Base-by-base conservation (phyloP, 2,888 invertebrate genomes). In the Troides helena region DNA sequence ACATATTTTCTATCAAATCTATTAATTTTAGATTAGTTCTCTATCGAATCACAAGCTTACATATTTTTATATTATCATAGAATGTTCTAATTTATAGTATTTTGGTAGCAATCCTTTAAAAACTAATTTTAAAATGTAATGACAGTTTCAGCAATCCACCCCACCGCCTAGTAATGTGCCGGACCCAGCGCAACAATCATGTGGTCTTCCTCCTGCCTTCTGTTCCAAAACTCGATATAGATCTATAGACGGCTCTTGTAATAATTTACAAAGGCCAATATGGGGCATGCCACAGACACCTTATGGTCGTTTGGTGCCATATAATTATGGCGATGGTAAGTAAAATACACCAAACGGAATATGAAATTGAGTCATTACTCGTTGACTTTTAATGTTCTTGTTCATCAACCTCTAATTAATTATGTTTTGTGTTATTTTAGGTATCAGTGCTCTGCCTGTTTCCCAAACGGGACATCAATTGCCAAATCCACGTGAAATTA, bases 201-300 rank as follows among this genome's bases (percentile, higher is more conserved):
- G 94, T 77, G 94, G 93, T 0, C 79, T 90, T 0, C 79, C 90
- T 0, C 93, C 93, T 0, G 84, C 92, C 0, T 84, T 86, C 72
- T 94, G 95, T 73, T 78, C 86, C 17, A 89, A 93, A 50, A 89
- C 93, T 0, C 94, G 95, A 65, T 98, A 98, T 85, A 93, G 92
- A 23, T 73, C 96, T 0, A 94, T 96, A 72, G 99, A 99, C 84
- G 99, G 99, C 0, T 95, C 98, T 1, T 99, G 99, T 84, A 99
- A 99, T 86, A 99, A 99, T 86, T 87, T 97, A 64, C 92, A 94
- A 71, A 94, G 96, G 75, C 97, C 99, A 0, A 94, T 95, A 10
- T 95, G 96, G 94, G 99, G 99, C 18, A 93, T 94, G 65, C 95
- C 97, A 0, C 95, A 96, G 78, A 95, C 95, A 0, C 95, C 95